Conservation (phyloP, 2,797 vertebrate species). For the Anguilla anguilla region DNA sequence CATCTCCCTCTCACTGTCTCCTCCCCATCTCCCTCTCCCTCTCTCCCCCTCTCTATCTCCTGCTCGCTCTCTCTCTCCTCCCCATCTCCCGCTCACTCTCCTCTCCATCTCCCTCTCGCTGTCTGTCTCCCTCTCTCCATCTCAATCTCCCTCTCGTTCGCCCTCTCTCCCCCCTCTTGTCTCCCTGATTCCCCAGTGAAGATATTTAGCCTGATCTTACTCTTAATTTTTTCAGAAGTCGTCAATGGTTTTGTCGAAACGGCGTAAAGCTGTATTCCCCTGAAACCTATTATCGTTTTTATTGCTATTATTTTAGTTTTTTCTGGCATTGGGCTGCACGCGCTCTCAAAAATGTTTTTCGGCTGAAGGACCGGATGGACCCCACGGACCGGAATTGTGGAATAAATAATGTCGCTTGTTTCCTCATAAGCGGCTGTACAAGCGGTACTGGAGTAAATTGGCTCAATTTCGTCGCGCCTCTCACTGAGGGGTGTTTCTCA, state of each 20-base stretch:
- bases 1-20: no score
- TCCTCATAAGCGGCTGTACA: background rate
- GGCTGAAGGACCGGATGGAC: background rate
- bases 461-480: background rate
- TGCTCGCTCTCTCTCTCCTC: no score
- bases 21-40: no score
- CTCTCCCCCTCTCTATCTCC: no score
- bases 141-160: no score
- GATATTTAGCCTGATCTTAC: background rate
- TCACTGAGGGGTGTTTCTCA: background rate
- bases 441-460: background rate
- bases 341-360: background rate
- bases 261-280: background rate
- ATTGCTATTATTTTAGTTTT: background rate
- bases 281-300: background rate
- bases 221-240: background rate
- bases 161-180: no score
- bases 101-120: no score
- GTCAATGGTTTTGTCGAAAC: background rate
- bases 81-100: no score
- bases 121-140: no score
- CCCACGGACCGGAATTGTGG: background rate
- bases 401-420: background rate
- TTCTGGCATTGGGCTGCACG: background rate
- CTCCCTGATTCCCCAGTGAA: background rate